A percentile compares a stretch with the other conserved stretches of the same genome.
phyloP scores from a whole-genome alignment of 2,888 invertebrate genomes.

The Microctonus hyperodae region DNA sequence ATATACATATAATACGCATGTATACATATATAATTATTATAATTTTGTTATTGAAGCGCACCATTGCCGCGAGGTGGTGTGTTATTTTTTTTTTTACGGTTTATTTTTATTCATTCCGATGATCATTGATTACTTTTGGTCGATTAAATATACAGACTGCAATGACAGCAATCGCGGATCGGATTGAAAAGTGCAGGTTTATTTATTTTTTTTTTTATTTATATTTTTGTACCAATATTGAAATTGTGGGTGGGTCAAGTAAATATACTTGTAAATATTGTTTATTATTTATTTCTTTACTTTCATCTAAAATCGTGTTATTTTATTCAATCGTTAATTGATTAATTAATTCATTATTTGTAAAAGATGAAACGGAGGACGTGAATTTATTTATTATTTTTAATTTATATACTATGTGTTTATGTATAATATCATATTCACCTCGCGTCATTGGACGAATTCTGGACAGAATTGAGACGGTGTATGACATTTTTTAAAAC shows the following conservation, averaged over 20 bases:
- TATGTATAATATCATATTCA: conserved; percentile 33
- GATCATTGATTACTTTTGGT: conserved; percentile 36
- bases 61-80: conserved; percentile 52
- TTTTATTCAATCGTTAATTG: too few relatives aligned
- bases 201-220: too few relatives aligned
- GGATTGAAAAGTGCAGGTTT: conserved; percentile 32
- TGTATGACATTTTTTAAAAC: conserved; percentile 38
- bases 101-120: conserved; percentile 17
- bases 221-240: conserved; percentile 41
- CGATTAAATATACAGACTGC: conserved; percentile 34
- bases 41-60: conserved; percentile 42
- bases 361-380: conserved; percentile 31
- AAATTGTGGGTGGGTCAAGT: conserved; percentile 32
- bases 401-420: conserved; percentile 24
- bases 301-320: conserved; percentile 34
- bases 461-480: conserved; percentile 58
- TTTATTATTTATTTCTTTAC: conserved; percentile 33
- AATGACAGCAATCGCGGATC: conserved; percentile 35
- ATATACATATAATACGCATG: conserved; percentile 36
- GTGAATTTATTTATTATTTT: background rate
- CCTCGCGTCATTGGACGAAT: conserved; percentile 52
- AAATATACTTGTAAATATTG: conserved; percentile 6
- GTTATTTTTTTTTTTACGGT: conserved; percentile 5
- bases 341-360: too few relatives aligned
- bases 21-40: conserved; percentile 24